Evolutionary conservation across 2,797 vertebrate genomes (phyloP).

Genomic region (Ibycter americanus): DNA sequence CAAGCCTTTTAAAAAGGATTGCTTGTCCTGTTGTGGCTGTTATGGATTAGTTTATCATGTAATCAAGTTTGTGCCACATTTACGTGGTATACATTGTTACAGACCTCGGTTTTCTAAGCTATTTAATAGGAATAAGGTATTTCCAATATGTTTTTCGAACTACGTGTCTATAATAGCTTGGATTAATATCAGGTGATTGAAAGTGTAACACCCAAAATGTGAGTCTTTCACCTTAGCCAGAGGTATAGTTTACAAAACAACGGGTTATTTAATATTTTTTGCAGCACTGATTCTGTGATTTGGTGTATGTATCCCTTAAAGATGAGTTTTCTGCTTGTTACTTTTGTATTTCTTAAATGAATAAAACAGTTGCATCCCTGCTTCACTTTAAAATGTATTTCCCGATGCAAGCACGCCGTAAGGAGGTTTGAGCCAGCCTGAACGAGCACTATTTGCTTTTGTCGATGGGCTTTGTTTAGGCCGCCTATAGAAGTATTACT

Average conservation of each 20-base stretch:
- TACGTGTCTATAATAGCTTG: neutral
- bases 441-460: neutral
- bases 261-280: neutral
- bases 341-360: neutral
- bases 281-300: neutral
- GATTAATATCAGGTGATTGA: neutral
- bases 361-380: neutral
- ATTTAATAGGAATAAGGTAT: neutral
- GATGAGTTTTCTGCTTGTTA: neutral
- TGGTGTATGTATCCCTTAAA: neutral
- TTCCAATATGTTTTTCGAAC: neutral
- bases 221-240: neutral
- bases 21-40: neutral
- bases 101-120: neutral
- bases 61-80: neutral
- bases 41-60: neutral
- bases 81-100: accelerated
- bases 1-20: neutral
- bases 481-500: neutral
- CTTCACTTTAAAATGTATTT: neutral
- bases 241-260: neutral
- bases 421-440: neutral
- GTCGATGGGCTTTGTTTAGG: neutral
- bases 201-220: neutral
- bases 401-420: neutral